phyloP scores from a whole-genome alignment of 1,140 invertebrate species.

The Drosophila orena region DNA sequence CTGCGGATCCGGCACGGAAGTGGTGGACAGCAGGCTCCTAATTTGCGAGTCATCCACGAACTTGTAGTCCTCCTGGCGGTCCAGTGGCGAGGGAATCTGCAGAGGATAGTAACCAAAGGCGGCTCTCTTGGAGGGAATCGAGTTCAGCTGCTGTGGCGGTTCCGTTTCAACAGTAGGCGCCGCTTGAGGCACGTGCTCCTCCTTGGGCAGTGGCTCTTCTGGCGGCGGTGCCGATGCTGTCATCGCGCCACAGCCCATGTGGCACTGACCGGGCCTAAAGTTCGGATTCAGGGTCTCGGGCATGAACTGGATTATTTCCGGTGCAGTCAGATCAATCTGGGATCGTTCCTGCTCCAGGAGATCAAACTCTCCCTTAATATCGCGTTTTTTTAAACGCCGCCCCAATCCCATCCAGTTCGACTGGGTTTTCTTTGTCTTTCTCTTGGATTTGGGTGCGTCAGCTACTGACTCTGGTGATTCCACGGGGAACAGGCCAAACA shows the following conservation, averaged over 20 bases:
- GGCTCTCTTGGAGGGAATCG: constrained; percentile 56
- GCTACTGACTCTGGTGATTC: neutral
- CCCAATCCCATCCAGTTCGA: constrained; percentile 35
- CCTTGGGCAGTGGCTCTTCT: neutral
- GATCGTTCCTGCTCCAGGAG: constrained; percentile 69
- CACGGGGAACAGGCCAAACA: constrained; percentile 40
- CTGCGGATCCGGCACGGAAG: constrained; percentile 68
- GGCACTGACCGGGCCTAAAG: constrained; percentile 71
- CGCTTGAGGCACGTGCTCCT: neutral
- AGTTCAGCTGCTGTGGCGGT: constrained; percentile 27
- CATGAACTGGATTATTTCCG: constrained; percentile 82
- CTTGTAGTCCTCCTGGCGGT: constrained; percentile 41
- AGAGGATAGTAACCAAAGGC: constrained; percentile 52
- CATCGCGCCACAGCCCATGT: constrained; percentile 58
- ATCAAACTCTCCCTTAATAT: constrained; percentile 81
- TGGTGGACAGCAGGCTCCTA: constrained; percentile 56
- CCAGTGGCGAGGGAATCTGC: constrained; percentile 60
- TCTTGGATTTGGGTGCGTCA: constrained; percentile 29
- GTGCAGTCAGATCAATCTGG: constrained; percentile 67
- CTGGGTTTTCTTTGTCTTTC: constrained; percentile 64
- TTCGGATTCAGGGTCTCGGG: constrained; percentile 72
- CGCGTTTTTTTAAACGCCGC: constrained; percentile 60
- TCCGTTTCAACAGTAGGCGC: constrained; percentile 1
- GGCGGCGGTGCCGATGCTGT: constrained; percentile 29
- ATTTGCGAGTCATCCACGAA: constrained; percentile 65